Conservation (phyloP, 2,797 vertebrate species). For the Pachyuromys duprasi region DNA sequence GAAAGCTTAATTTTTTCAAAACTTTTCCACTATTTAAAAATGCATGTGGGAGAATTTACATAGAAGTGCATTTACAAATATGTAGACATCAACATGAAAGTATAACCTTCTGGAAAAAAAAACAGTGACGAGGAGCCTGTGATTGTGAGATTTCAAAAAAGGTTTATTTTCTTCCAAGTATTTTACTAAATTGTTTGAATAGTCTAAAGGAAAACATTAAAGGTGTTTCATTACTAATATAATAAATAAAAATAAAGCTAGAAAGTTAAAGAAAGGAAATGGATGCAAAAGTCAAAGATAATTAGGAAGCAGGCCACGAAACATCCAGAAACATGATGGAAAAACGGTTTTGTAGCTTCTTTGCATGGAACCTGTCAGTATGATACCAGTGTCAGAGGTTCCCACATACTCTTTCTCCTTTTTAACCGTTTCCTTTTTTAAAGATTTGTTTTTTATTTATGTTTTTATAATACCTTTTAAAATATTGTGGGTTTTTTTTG, state of each 20-base stretch:
- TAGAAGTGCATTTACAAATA: not conserved
- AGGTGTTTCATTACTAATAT: slow-evolving; percentile 40
- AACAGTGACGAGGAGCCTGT: not conserved
- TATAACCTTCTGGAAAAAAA: slow-evolving; percentile 31
- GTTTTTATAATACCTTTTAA: not conserved
- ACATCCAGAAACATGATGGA: slow-evolving; percentile 1
- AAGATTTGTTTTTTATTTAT: not conserved
- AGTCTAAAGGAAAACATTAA: slow-evolving; percentile 41
- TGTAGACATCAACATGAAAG: not conserved
- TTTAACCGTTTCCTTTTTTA: not conserved
- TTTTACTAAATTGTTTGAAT: slow-evolving; percentile 17
- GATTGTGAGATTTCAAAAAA: slow-evolving; percentile 34
- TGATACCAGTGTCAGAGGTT: not conserved
- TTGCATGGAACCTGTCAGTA: slow-evolving; percentile 30
- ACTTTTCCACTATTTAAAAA: slow-evolving; percentile 23
- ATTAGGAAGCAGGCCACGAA: slow-evolving; percentile 3
- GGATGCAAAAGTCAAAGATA: slow-evolving; percentile 53
- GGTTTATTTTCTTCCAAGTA: not conserved
- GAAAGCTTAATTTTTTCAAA: slow-evolving; percentile 15
- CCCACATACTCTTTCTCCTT: not conserved
- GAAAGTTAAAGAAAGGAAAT: slow-evolving; percentile 36
- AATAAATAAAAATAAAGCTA: slow-evolving; percentile 42
- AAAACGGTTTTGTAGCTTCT: not conserved
- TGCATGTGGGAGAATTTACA: slow-evolving; percentile 12
- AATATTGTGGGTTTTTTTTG: not conserved